Evolutionary conservation across 2,888 invertebrate genomes (phyloP).

Genomic region (Baccha elongata): DNA sequence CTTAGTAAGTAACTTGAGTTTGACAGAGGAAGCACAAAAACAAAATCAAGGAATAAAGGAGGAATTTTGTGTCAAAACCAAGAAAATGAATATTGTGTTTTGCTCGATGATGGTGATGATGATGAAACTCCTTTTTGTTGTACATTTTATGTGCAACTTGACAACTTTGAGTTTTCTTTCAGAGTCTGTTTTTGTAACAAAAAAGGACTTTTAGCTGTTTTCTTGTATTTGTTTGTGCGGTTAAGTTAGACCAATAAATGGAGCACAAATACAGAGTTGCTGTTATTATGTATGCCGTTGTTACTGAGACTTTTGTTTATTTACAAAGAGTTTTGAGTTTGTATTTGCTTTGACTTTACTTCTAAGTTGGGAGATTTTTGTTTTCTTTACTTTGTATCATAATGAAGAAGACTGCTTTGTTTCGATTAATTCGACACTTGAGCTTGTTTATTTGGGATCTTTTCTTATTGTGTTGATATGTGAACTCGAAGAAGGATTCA

Average conservation of each 20-base stretch:
- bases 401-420: no score
- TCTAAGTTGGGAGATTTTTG: no score
- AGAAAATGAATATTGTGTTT: conserved; percentile 6
- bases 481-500: no score
- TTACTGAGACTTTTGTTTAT: conserved; percentile 39
- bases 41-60: not conserved
- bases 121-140: conserved; percentile 11
- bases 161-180: conserved; percentile 12
- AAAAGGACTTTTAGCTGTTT: conserved; percentile 1
- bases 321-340: not conserved
- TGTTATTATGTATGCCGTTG: not conserved
- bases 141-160: not conserved
- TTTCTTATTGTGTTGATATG: no score
- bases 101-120: not conserved
- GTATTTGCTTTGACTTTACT: no score
- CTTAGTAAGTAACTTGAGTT: conserved; percentile 17
- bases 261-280: not conserved
- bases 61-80: conserved; percentile 4
- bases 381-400: no score
- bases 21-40: conserved; percentile 18
- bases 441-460: no score
- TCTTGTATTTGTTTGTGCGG: conserved; percentile 1
- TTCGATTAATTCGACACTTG: no score
- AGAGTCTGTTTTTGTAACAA: not conserved
- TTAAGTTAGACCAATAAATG: conserved; percentile 12